phyloP scores from a whole-genome alignment of 2,113 vertebrate genomes.

The Silurus meridionalis region DNA sequence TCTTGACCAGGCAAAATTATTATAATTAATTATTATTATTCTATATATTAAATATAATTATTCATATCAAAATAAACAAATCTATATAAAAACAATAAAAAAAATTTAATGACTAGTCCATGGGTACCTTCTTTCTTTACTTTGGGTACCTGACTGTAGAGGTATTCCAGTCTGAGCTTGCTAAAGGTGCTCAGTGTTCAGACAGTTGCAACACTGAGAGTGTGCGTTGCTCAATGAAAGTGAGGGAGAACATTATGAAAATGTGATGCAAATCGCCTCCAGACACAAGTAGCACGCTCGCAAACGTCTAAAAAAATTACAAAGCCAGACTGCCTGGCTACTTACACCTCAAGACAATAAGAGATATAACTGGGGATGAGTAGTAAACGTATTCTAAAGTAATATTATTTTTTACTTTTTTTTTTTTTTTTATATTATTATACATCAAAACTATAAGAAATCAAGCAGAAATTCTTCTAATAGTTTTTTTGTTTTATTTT shows the following conservation, averaged over 20 bases:
- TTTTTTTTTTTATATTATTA: no score
- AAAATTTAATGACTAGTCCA: neutral
- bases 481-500: no score
- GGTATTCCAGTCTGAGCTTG: constrained; percentile 66
- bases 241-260: constrained; percentile 60
- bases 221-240: constrained; percentile 66
- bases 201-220: constrained; percentile 64
- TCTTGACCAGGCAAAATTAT: neutral
- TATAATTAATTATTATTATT: no score
- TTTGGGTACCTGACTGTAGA: constrained; percentile 44
- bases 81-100: neutral
- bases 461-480: no score
- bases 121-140: constrained; percentile 41
- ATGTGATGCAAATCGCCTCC: constrained; percentile 58
- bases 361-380: neutral
- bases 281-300: constrained; percentile 16
- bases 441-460: no score
- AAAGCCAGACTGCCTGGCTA: neutral
- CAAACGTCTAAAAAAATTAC: constrained; percentile 43
- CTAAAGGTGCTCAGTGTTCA: constrained; percentile 46
- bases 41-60: no score
- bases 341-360: neutral
- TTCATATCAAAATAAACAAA: neutral
- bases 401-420: neutral
- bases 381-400: neutral